Base-by-base conservation (phyloP, 2,888 invertebrate genomes). In the Harpalus rubripes region DNA sequence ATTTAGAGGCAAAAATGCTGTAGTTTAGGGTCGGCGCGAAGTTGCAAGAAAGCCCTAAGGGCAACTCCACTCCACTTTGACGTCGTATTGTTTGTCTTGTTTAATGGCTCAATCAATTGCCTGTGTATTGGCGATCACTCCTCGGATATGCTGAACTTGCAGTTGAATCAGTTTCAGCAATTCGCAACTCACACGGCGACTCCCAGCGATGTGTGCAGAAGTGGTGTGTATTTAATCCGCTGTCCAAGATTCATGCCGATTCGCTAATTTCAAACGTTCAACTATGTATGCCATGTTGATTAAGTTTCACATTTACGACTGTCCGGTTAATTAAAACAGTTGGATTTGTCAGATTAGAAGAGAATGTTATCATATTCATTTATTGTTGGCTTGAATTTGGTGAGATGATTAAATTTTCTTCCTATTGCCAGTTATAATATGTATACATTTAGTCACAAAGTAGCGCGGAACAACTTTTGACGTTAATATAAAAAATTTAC, bases 81-180 rank as follows among this genome's bases (percentile, higher is more conserved):
- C 32, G 58, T 78, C 78, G 78, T 56, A 81, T 68, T 81, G 81
- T 81, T 81, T 81, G 72, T 81, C 68, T 81, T 81, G 81, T 72
- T 81, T 81, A 72, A 81, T 81, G 58, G 81, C 26, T 81, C 81
- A 68, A 81, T 81, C 81, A 81, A 68, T 72, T 81, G 81, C 32
- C 32, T 52, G 58, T 32, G 63, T 81, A 81, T 81, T 56, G 72
- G 26, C 72, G 81, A 81, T 61, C 63, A 63, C 41, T 72, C 2
- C 15, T 7, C 41, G 44, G 18, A 76, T 78, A 58, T 78, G 58
- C 78, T 58, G 78, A 78, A 78, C 78, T 78, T 58, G 78, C 78
- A 78, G 32, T 26, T 52, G 76, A 76, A 76, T 76, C 26, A 56
- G 26, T 78, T 72, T 15, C 44, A 52, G 72, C 41, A 41, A 72